Evolutionary conservation across 2,797 vertebrate species (phyloP).

Genomic region (Denticeps clupeoides): DNA sequence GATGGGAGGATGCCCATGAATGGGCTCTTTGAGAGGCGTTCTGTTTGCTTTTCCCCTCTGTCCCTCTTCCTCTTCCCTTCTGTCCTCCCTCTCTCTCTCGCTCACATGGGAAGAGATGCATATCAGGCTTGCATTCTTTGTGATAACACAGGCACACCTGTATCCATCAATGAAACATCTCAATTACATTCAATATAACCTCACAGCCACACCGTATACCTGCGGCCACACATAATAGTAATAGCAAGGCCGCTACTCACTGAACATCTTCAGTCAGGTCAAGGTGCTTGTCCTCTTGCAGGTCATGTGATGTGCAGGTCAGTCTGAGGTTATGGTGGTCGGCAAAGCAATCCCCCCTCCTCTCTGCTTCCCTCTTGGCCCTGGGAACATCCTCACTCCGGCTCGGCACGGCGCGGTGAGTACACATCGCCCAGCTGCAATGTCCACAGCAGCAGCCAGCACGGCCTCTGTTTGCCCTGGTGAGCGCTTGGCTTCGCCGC

Average conservation of each 20-base stretch:
- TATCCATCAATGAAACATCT: not conserved
- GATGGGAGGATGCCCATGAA: not conserved
- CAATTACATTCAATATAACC: too few relatives aligned
- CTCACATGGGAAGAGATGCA: too few relatives aligned
- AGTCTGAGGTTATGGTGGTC: not conserved
- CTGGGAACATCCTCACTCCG: constrained; percentile 53
- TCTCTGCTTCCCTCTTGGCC: constrained; percentile 21
- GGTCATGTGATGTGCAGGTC: not conserved
- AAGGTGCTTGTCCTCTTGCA: too few relatives aligned
- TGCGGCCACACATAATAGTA: too few relatives aligned
- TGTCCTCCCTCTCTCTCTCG: not conserved
- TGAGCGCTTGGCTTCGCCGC: constrained; percentile 35
- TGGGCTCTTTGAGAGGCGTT: not conserved
- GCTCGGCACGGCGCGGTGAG: constrained; percentile 45
- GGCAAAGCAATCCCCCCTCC: not conserved
- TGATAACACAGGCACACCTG: too few relatives aligned
- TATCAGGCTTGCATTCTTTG: too few relatives aligned
- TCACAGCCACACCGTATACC: too few relatives aligned
- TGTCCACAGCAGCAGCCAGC: constrained; percentile 46
- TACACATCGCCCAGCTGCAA: constrained; percentile 57
- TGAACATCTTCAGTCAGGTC: too few relatives aligned
- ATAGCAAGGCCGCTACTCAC: too few relatives aligned
- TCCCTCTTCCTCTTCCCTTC: not conserved
- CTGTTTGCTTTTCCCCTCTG: not conserved
- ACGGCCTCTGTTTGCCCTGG: constrained; percentile 48